A percentile compares a stretch with the other conserved stretches of the same genome.
These are phyloP conservation scores for Corydoras sp. DNA, from an alignment of 2,113 vertebrate genomes.

Conservation along the genomic window DNA sequence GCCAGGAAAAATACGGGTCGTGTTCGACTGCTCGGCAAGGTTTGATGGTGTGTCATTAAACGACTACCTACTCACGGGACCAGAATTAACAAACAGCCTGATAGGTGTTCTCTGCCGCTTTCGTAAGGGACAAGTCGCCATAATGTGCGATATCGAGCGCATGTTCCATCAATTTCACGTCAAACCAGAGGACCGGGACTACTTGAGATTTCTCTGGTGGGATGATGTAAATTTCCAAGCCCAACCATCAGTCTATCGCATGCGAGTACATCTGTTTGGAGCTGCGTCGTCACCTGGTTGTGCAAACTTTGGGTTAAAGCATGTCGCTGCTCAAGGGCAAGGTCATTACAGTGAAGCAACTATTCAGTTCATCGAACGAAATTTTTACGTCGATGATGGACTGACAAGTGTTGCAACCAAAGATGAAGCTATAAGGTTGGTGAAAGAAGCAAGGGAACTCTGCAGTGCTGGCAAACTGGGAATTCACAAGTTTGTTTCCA, in stretches of 20 bases:
- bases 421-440: conserved; percentile 6
- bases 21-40: conserved; percentile 10
- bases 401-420: conserved; percentile 16
- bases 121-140: neutral
- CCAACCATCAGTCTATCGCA: neutral
- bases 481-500: conserved; percentile 8
- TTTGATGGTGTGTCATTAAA: conserved; percentile 1
- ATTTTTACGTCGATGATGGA: conserved; percentile 34
- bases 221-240: neutral
- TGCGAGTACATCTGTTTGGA: neutral
- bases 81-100: neutral
- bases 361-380: conserved; percentile 15
- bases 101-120: neutral
- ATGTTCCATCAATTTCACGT: conserved; percentile 20
- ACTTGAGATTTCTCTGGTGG: no score
- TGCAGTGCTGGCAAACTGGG: neutral
- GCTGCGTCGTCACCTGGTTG: neutral
- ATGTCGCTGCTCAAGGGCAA: neutral
- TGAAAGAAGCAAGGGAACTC: conserved; percentile 10
- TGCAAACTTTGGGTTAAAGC: neutral
- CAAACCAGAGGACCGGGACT: conserved; percentile 2
- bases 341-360: neutral
- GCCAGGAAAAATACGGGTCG: neutral
- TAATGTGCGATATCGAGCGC: conserved; percentile 7
- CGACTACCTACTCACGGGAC: neutral